These are phyloP conservation scores for Drepana arcuata DNA, from an alignment of 1,140 invertebrate genomes.

Conservation along the genomic window DNA sequence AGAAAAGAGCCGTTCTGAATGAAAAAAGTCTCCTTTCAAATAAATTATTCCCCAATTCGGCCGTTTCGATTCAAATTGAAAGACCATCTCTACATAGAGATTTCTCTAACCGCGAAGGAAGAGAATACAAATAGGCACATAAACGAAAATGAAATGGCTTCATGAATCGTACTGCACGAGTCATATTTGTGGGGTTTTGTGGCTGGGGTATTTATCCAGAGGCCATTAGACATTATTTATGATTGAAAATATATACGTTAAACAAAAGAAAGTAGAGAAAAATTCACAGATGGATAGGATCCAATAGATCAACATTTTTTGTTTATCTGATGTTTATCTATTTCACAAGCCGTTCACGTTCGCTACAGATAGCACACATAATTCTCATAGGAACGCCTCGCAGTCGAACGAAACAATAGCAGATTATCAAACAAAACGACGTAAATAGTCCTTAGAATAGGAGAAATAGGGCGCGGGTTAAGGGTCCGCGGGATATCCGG, in stretches of 20 bases:
- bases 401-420: slow-evolving; percentile 59
- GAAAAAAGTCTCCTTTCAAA: slow-evolving; percentile 45
- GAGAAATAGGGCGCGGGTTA: slow-evolving; percentile 61
- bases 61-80: slow-evolving; percentile 64
- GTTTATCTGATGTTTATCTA: too few species aligned
- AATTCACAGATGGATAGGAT: too few species aligned
- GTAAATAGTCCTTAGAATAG: slow-evolving; percentile 60
- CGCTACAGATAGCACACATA: slow-evolving; percentile 62
- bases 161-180: slow-evolving; percentile 45
- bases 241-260: too few species aligned
- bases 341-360: slow-evolving; percentile 57
- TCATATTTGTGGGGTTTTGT: slow-evolving; percentile 27
- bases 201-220: too few species aligned
- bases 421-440: slow-evolving; percentile 69
- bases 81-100: slow-evolving; percentile 54
- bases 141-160: slow-evolving; percentile 60
- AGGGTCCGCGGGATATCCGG: slow-evolving; percentile 50
- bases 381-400: slow-evolving; percentile 57
- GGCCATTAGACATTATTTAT: too few species aligned
- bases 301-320: too few species aligned
- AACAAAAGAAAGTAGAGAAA: too few species aligned
- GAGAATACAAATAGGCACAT: slow-evolving; percentile 63
- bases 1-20: slow-evolving; percentile 30
- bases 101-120: slow-evolving; percentile 50
- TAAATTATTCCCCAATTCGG: slow-evolving; percentile 57